Evolutionary conservation across 2,888 invertebrate species (phyloP), one percentile per base, ranked within the genome.

Genomic region (Plagodis dolabraria): DNA sequence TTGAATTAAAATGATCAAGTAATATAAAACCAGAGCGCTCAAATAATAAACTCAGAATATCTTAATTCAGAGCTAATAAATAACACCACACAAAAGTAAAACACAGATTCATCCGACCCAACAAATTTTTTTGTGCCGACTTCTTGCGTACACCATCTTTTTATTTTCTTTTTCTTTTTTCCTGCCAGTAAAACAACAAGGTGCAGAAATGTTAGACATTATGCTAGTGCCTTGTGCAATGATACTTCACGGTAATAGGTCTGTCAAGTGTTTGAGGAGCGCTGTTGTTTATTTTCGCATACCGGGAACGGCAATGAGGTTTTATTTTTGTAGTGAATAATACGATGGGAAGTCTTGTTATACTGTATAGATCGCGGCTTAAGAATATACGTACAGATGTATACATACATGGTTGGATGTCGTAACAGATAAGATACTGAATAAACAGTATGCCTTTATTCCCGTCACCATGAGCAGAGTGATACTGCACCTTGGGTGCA

Each of bases 181-280:
- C 53, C 49, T 11, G n/a, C 44, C 11, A 53, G 34, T 34, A 55
- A 47, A 43, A 60, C 34, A 53, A 54, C 49, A 56, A 50, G 53
- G 33, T 53, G 52, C 48, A 56, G 56, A 56, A 60, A 53, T 57
- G 49, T 60, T 60, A 53, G 48, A 7, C 46, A 53, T 46, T n/a
- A 56, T 49, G 7, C 50, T 46, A 34, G 47, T 48, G 49, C 48
- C 22, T n/a, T 40, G 38, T 40, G 51, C 53, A 53, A 57, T 57
- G 56, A 57, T 61, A 61, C 46, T 61, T 55, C 59, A 43, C 60
- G 43, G 60, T 61, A 61, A 61, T 61, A 61, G 60, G 33, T 57
- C 60, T 61, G 60, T 61, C 60, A 61, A 61, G 56, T 60, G 60
- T 61, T 61, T 61, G 60, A 61, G 52, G 46, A 56, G 60, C 47